Base-by-base conservation (phyloP, 2,888 invertebrate species). In the Cyrtodaria siliqua region DNA sequence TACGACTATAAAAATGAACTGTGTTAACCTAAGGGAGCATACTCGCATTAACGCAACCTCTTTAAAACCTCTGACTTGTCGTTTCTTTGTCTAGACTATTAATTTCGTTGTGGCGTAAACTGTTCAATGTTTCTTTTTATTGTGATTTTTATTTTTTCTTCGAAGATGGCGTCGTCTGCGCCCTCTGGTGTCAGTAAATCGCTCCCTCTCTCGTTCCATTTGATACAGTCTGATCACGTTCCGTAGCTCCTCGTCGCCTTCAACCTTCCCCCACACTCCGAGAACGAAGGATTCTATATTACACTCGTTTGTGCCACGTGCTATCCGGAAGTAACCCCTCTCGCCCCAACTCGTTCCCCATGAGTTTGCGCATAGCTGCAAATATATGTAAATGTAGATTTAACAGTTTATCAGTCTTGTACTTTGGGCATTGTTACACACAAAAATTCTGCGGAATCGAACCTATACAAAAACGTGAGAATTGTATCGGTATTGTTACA, bases 331-430 rank as follows among this genome's bases (percentile, higher is more conserved):
- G 91, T 95, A 96, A 0, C 99, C 99, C 78, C 95, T 94, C 91
- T 98, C 98, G 12, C 98, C 99, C 98, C 98, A 99, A 84, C 95
- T 94, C 0, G 93, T 89, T 9, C 99, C 98, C 99, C 99, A 99
- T 38, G 97, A 97, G 94, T 99, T 99, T 55, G 97, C 97, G 49
- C 96, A 97, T 90, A 97, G 94, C 98, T 98, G 94, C 4, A 33
- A 33, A 33, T 8, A n/a, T n/a, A n/a, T n/a, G n/a, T n/a, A n/a
- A n/a, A n/a, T n/a, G n/a, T n/a, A n/a, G n/a, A n/a, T n/a, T n/a
- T n/a, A n/a, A n/a, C n/a, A n/a, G n/a, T n/a, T n/a, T n/a, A n/a
- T n/a, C n/a, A n/a, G n/a, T n/a, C n/a, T n/a, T n/a, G n/a, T n/a
- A n/a, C n/a, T n/a, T n/a, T n/a, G n/a, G n/a, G n/a, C n/a, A n/a